A percentile compares a stretch with the other conserved stretches of the same genome.
These are phyloP conservation scores for Perodicticus potto DNA, from an alignment of 2,797 vertebrate species.

Conservation along the genomic window DNA sequence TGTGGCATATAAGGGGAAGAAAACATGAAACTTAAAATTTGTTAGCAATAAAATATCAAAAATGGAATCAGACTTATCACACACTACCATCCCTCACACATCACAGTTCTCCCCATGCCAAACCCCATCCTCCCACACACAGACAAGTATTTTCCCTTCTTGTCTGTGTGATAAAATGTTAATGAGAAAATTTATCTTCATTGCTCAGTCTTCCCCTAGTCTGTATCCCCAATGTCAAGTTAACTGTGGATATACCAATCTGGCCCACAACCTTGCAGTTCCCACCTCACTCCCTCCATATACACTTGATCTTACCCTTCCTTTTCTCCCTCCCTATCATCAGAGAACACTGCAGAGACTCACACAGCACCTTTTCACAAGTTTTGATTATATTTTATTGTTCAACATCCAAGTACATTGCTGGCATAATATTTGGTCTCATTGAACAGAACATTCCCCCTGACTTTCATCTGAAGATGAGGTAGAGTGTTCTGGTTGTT, in stretches of 20 bases:
- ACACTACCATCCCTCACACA: neutral
- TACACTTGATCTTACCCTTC: neutral
- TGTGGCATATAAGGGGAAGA: neutral
- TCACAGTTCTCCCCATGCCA: neutral
- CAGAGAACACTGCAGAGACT: neutral
- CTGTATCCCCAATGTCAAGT: neutral
- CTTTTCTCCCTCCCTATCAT: neutral
- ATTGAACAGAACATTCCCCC: neutral
- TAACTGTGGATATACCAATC: neutral
- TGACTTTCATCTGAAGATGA: neutral
- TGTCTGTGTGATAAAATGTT: neutral
- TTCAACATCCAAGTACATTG: neutral
- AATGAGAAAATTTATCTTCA: neutral
- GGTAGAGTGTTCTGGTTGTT: rapidly evolving
- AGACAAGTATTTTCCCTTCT: neutral
- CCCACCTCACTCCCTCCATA: neutral
- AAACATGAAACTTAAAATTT: neutral
- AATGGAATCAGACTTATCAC: neutral
- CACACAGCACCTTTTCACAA: neutral
- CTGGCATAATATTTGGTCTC: neutral
- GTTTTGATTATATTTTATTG: neutral
- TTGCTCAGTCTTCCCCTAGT: neutral
- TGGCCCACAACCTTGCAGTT: neutral
- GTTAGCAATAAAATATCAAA: neutral
- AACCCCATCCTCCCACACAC: neutral